phyloP scores from a whole-genome alignment of 2,888 invertebrate genomes.

The Phlogophora meticulosa region DNA sequence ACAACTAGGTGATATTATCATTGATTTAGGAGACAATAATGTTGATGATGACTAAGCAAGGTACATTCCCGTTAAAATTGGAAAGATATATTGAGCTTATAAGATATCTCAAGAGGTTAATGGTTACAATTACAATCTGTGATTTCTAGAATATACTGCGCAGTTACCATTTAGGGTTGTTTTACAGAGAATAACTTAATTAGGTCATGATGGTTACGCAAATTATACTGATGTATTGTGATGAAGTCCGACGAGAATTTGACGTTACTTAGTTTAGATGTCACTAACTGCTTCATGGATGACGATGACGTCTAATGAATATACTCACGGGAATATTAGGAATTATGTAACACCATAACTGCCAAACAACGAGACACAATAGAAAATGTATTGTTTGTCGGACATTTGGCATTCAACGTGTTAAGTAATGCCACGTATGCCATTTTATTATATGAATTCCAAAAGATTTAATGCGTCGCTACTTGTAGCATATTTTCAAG shows the following conservation, averaged over 20 bases:
- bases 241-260: conserved; percentile 8
- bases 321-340: not conserved
- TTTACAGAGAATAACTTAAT: not conserved
- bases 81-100: not conserved
- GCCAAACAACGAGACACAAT: too few species aligned
- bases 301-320: not conserved
- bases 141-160: conserved; percentile 8
- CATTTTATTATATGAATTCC: conserved; percentile 9
- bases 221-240: conserved; percentile 5
- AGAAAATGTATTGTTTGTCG: too few species aligned
- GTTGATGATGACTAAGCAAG: not conserved
- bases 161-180: not conserved
- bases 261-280: not conserved
- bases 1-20: conserved; percentile 27
- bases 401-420: too few species aligned
- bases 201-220: not conserved
- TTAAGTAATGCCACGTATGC: too few species aligned
- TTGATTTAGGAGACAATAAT: not conserved
- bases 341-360: not conserved
- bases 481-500: not conserved
- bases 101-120: not conserved
- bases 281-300: not conserved
- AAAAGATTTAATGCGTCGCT: not conserved
- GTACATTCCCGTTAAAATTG: not conserved
- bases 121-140: not conserved